These are phyloP conservation scores for Apocrypta bakeri DNA, from an alignment of 1,140 invertebrate genomes.

Conservation along the genomic window DNA sequence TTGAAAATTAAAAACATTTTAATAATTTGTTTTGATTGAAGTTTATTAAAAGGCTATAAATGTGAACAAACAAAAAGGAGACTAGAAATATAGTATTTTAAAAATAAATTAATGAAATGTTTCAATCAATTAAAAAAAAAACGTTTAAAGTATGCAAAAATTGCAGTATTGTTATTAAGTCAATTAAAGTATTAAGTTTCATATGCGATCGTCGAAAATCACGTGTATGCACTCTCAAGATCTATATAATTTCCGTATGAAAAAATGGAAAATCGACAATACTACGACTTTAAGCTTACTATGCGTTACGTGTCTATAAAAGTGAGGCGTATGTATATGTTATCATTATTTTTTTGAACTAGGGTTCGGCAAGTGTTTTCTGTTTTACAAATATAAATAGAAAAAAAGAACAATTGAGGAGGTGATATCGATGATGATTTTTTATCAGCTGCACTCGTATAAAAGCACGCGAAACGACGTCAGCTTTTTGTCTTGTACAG, in stretches of 20 bases:
- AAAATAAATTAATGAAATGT: constrained; percentile 14
- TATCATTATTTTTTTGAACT: constrained; percentile 23
- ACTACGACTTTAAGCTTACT: constrained; percentile 35
- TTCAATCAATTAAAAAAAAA: not conserved
- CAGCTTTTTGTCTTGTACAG: constrained; percentile 44
- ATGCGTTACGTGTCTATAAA: constrained; percentile 9
- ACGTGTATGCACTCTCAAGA: constrained; percentile 35
- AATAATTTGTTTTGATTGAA: constrained; percentile 24
- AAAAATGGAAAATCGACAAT: constrained; percentile 41
- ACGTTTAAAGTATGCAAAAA: not conserved
- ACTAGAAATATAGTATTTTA: constrained; percentile 29
- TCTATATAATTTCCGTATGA: constrained; percentile 24
- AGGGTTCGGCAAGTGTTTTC: constrained; percentile 17
- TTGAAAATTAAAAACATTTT: constrained; percentile 29
- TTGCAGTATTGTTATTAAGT: constrained; percentile 22
- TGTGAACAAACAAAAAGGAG: constrained; percentile 6
- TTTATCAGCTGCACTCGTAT: constrained; percentile 32
- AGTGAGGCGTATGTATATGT: constrained; percentile 13
- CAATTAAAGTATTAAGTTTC: constrained; percentile 20
- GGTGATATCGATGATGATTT: constrained; percentile 15
- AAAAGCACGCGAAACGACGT: not conserved
- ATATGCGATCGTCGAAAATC: constrained; percentile 26
- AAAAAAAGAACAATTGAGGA: constrained; percentile 9
- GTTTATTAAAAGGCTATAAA: constrained; percentile 1
- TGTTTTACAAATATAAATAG: constrained; percentile 2